phyloP scores from a whole-genome alignment of 92 coral and sea anemone species.

The Galaxea fascicularis region DNA sequence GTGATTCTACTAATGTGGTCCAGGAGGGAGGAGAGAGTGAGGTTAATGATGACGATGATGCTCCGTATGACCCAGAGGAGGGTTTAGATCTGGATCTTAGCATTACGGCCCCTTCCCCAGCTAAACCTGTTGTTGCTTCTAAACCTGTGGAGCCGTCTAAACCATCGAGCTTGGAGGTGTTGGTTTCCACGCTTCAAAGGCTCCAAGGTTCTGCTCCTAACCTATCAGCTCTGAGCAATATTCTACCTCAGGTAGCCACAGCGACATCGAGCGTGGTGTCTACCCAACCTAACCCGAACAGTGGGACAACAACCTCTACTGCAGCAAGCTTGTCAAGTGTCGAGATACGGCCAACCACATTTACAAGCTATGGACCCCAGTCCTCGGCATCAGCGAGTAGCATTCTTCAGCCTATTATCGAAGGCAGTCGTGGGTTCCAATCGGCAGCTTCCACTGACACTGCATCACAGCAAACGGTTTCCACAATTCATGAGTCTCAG shows the following conservation, averaged over 20 bases:
- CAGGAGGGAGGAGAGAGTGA: neutral
- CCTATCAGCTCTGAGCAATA: conserved; percentile 15
- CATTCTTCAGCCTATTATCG: conserved; percentile 8
- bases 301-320: neutral
- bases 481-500: neutral
- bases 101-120: neutral
- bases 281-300: neutral
- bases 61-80: conserved; percentile 98
- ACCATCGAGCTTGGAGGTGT: conserved; percentile 39
- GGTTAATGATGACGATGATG: conserved; percentile 70
- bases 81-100: conserved; percentile 81
- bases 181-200: conserved; percentile 47
- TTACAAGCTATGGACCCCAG: neutral
- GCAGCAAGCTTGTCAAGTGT: neutral
- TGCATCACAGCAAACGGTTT: conserved; percentile 5
- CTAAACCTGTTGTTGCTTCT: conserved; percentile 12
- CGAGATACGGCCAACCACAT: neutral
- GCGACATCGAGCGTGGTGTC: neutral
- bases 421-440: neutral
- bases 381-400: conserved; percentile 2
- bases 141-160: conserved; percentile 12
- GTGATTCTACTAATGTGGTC: neutral
- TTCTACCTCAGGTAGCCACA: conserved; percentile 17
- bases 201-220: conserved; percentile 36
- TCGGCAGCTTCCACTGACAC: neutral